Evolutionary conservation across 92 coral and sea anemone genomes (phyloP), one percentile per base, ranked within the genome.

Genomic region (Palythoa grandis): DNA sequence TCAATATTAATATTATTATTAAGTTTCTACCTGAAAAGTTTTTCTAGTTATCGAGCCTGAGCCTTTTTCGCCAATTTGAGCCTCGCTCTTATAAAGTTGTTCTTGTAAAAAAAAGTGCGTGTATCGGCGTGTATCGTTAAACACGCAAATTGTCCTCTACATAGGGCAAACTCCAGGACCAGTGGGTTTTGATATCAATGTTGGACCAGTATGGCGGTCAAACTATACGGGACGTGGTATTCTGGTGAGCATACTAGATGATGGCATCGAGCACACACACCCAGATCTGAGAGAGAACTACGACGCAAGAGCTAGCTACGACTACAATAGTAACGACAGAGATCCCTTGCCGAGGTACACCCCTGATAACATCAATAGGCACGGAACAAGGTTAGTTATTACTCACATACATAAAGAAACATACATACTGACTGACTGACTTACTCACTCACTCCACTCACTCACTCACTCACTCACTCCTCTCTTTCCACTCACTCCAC

Each of bases 301-400:
- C 7, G 78, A 73, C 29, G 22, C 60, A 19, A 14, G 35, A 0
- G 78, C 29, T 70, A 85, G 74, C 74, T 52, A 56, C 67, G 78
- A 73, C 15, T 70, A 73, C 85, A 85, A 73, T 50, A 39, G 16
- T 50, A 13, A n/a, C 35, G 78, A 73, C 37, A 1, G 20, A 0
- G 86, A 89, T 57, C 88, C 89, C 5, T 25, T 71, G 6, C 89
- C 92, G 4, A 48, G 89, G 10, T 78, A 85, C 63, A 78, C 89
- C 14, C n/a, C 4, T 1, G 60, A 78, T 52, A 48, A 89, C 72
- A 11, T 85, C 40, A 89, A 89, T 58, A 89, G 76, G 68, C 92
- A 89, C 78, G 92, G 92, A 71, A 89, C 92, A 43, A 89, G 92
- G 92, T 85, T 77, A 82, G 63, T 52, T 22, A 13, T 0, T 70